phyloP scores from a whole-genome alignment of 2,888 invertebrate species.

The Polyommatus icarus region DNA sequence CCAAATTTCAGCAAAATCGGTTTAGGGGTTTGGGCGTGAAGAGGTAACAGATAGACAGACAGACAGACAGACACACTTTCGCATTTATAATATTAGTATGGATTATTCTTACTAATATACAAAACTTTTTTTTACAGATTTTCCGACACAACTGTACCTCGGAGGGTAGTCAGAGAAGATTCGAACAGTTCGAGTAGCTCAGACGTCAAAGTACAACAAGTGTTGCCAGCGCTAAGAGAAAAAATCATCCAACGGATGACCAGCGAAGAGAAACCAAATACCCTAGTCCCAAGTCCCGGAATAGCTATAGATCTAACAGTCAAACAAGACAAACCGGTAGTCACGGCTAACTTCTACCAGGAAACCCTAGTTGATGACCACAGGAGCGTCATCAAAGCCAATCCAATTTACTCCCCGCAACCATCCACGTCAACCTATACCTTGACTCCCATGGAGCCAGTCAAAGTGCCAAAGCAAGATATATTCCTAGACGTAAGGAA shows the following conservation, averaged over 20 bases:
- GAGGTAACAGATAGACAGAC: too few species aligned
- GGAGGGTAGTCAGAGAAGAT: slow-evolving; percentile 62
- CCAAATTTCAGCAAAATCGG: too few species aligned
- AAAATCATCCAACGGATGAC: slow-evolving; percentile 49
- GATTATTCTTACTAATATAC: too few species aligned
- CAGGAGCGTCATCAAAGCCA: slow-evolving; percentile 65
- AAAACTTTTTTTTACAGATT: slow-evolving; percentile 51
- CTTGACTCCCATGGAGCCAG: slow-evolving; percentile 49
- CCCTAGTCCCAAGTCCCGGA: slow-evolving; percentile 51
- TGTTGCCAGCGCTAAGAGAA: slow-evolving; percentile 46
- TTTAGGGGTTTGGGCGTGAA: too few species aligned
- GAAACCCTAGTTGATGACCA: slow-evolving; percentile 66
- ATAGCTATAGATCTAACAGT: slow-evolving; percentile 64
- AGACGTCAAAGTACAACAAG: slow-evolving; percentile 48
- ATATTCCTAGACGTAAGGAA: slow-evolving; percentile 47
- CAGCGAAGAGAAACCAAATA: slow-evolving; percentile 52
- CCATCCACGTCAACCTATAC: slow-evolving; percentile 67
- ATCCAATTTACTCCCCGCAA: slow-evolving; percentile 68
- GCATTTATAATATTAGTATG: too few species aligned
- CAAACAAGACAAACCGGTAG: slow-evolving; percentile 50
- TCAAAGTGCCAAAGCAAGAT: slow-evolving; percentile 53
- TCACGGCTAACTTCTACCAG: slow-evolving; percentile 71
- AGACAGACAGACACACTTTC: too few species aligned
- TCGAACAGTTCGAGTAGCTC: slow-evolving; percentile 67
- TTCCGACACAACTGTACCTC: slow-evolving; percentile 57